Evolutionary conservation across 2,797 vertebrate species (phyloP).

Genomic region (Austrolebias charrua): DNA sequence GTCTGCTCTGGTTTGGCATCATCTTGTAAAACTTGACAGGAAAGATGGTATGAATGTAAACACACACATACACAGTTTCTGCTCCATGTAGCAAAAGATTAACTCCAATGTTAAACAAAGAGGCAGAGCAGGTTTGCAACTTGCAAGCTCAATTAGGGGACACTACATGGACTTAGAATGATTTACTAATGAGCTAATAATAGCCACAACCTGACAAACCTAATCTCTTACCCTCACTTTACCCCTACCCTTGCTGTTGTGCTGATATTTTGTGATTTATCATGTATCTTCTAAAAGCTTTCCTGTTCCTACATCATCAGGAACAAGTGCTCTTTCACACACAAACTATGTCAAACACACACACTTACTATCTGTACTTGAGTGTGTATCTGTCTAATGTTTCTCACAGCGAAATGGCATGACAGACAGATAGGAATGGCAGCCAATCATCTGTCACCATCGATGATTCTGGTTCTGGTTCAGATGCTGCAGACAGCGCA

Average conservation of each 20-base stretch:
- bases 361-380: conserved; percentile 17
- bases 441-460: conserved; percentile 61
- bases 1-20: conserved; percentile 54
- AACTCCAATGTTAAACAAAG: conserved; percentile 73
- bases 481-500: conserved; percentile 23
- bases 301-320: too few species aligned
- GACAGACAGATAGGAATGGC: conserved; percentile 38
- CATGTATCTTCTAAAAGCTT: too few species aligned
- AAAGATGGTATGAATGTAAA: conserved; percentile 29
- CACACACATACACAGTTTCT: conserved; percentile 3
- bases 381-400: conserved; percentile 34
- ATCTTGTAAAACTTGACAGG: conserved; percentile 55
- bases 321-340: not conserved
- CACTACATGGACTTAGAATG: not conserved
- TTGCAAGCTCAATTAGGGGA: conserved; percentile 48
- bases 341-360: conserved; percentile 1
- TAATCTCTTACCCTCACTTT: not conserved
- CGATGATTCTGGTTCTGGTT: conserved; percentile 43
- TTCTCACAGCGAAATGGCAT: conserved; percentile 25
- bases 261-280: not conserved
- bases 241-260: not conserved
- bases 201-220: not conserved
- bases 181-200: not conserved
- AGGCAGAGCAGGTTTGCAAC: conserved; percentile 57
- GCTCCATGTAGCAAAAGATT: conserved; percentile 63